phyloP scores from a whole-genome alignment of 2,113 vertebrate species.

The Jaculus jaculus region DNA sequence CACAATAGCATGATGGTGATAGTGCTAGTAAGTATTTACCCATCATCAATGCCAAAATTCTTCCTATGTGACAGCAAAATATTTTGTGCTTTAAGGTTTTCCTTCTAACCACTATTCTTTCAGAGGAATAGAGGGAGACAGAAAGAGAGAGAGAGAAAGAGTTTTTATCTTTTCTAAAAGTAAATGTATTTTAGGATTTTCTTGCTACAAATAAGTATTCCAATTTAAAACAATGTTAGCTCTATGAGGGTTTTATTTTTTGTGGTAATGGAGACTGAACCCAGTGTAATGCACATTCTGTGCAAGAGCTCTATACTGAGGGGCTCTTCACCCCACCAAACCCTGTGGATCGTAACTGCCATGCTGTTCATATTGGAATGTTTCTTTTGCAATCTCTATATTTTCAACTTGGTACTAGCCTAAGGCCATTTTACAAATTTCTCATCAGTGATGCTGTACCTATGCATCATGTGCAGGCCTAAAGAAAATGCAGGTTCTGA shows the following conservation, averaged over 20 bases:
- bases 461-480: neutral
- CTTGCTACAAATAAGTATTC: conserved; percentile 26
- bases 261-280: neutral
- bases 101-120: neutral
- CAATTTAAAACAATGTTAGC: neutral
- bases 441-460: neutral
- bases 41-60: neutral
- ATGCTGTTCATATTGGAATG: conserved; percentile 1
- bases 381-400: neutral
- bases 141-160: too few species aligned
- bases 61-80: neutral
- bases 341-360: neutral
- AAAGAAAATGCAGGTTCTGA: neutral
- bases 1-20: neutral
- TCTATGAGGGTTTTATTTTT: neutral
- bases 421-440: neutral
- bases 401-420: neutral
- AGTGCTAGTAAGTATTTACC: conserved; percentile 5
- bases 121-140: neutral
- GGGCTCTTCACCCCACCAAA: neutral
- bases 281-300: neutral
- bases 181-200: conserved; percentile 1
- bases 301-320: neutral
- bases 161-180: neutral
- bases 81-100: neutral